These are phyloP conservation scores for Aldabrachelys gigantea DNA, from an alignment of 2,113 vertebrate genomes.

Conservation along the genomic window DNA sequence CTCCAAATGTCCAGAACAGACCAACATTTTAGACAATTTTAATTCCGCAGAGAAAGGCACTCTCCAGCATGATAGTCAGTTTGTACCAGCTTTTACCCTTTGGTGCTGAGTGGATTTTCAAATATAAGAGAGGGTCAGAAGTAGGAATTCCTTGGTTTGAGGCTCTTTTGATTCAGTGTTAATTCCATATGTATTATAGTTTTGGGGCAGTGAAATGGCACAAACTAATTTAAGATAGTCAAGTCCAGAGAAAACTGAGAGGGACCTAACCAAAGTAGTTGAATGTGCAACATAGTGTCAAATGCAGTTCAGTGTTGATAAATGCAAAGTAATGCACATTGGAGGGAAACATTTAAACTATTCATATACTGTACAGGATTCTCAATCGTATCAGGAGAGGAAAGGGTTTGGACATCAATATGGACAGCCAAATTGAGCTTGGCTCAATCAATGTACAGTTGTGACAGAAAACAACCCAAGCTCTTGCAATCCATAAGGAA, in stretches of 20 bases:
- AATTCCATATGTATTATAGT: not conserved
- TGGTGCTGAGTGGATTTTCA: constrained; percentile 31
- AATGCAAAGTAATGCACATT: not conserved
- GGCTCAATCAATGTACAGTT: not conserved
- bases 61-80: not conserved
- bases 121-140: not conserved
- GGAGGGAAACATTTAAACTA: not conserved
- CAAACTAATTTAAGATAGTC: not conserved
- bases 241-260: not conserved
- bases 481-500: not conserved
- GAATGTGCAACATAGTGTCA: not conserved
- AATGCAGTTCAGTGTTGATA: not conserved
- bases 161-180: not conserved
- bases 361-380: not conserved
- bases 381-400: not conserved
- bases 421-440: not conserved
- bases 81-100: constrained; percentile 17
- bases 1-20: constrained; percentile 41
- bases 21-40: not conserved
- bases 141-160: not conserved
- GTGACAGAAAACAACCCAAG: not conserved
- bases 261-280: not conserved
- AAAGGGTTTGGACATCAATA: not conserved
- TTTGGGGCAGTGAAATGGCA: not conserved
- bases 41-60: not conserved